phyloP scores from a whole-genome alignment of 2,113 vertebrate genomes.

The Pluvianellus socialis region DNA sequence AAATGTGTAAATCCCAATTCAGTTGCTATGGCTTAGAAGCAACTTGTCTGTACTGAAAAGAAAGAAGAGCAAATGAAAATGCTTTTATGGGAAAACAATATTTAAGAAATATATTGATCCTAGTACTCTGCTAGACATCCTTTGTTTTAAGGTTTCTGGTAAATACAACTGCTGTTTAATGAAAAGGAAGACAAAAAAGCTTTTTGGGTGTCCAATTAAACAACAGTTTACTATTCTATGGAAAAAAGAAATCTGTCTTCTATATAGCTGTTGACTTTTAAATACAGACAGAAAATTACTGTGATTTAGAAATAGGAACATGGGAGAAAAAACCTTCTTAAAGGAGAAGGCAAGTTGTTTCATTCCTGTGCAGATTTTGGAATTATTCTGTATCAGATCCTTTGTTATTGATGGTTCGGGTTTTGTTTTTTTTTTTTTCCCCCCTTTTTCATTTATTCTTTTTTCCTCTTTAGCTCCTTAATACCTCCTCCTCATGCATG shows the following conservation, averaged over 20 bases:
- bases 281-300: background rate
- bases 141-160: background rate
- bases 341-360: background rate
- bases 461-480: background rate
- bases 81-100: conserved; percentile 6
- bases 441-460: background rate
- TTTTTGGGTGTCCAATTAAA: background rate
- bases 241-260: background rate
- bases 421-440: background rate
- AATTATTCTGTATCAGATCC: background rate
- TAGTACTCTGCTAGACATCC: background rate
- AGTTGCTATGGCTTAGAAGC: conserved; percentile 21
- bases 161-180: background rate
- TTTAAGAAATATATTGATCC: background rate
- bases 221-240: background rate
- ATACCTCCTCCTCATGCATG: background rate
- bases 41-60: background rate
- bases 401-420: background rate
- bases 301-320: background rate
- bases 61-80: conserved; percentile 1
- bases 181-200: background rate
- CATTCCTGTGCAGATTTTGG: background rate
- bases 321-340: background rate
- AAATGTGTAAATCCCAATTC: conserved; percentile 42
- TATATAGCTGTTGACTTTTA: background rate